phyloP scores from a whole-genome alignment of 1,140 invertebrate genomes.

The Antheraea pernyi region DNA sequence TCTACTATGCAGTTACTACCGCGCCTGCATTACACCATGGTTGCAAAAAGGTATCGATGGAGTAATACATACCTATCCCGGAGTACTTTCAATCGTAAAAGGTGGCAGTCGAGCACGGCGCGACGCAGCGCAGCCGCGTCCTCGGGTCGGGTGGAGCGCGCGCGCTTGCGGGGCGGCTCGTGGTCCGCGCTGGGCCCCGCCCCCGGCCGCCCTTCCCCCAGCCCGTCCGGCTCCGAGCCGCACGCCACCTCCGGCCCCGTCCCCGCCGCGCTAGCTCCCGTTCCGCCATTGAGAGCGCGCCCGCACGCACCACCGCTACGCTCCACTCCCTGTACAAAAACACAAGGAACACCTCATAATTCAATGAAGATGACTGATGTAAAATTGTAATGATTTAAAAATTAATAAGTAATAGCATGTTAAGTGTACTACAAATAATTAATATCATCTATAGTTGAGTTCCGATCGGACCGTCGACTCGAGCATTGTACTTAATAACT shows the following conservation, averaged over 20 bases:
- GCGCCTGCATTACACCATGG: no score
- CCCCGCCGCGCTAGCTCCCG: neutral
- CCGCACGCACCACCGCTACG: conserved; percentile 31
- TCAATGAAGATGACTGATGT: no score
- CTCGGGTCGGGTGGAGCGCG: conserved; percentile 17
- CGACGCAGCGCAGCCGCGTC: conserved; percentile 48
- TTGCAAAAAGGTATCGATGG: no score
- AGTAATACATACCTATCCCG: conserved; percentile 50
- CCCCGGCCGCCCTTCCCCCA: conserved; percentile 32
- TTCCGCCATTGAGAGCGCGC: conserved; percentile 38
- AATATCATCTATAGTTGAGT: no score
- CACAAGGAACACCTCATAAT: no score
- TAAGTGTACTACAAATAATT: no score
- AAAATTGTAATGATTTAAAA: no score
- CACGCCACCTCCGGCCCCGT: neutral
- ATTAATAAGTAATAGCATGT: no score
- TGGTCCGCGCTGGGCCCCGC: conserved; percentile 16
- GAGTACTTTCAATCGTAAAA: conserved; percentile 50
- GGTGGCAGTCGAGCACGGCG: conserved; percentile 57
- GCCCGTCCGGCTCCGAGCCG: conserved; percentile 18
- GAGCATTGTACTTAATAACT: no score
- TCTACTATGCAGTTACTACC: conserved; percentile 13
- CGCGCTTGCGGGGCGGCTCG: conserved; percentile 59
- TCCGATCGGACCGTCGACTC: no score
- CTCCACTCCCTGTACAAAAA: conserved; percentile 60